These are phyloP conservation scores for Gallirallus australis DNA, from an alignment of 2,797 vertebrate species.

Conservation along the genomic window DNA sequence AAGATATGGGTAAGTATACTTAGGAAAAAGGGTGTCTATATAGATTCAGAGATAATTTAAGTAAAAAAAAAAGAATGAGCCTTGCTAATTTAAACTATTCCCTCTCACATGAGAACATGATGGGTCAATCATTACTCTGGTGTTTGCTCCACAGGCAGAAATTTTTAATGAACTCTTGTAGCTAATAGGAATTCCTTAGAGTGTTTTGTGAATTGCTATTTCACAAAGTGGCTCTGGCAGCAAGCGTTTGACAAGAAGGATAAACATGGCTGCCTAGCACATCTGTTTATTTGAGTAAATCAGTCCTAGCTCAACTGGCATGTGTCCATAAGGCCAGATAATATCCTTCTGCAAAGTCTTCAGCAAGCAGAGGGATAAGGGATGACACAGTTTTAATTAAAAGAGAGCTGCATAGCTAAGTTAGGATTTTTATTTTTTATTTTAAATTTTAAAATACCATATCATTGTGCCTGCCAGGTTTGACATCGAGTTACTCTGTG, in stretches of 20 bases:
- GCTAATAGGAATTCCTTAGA: constrained; percentile 66
- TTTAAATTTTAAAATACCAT: not conserved
- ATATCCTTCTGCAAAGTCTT: constrained; percentile 45
- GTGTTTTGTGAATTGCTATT: constrained; percentile 63
- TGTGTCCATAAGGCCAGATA: constrained; percentile 47
- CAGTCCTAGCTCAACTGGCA: constrained; percentile 58
- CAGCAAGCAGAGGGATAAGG: constrained; percentile 35
- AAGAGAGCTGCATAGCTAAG: not conserved
- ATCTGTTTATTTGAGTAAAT: constrained; percentile 59
- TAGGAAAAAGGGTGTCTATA: not conserved
- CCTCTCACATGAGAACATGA: constrained; percentile 40
- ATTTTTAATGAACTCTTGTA: constrained; percentile 68
- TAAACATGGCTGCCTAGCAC: constrained; percentile 67
- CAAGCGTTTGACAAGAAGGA: constrained; percentile 59
- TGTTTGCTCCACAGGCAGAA: constrained; percentile 56
- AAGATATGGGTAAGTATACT: not conserved
- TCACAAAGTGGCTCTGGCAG: constrained; percentile 65
- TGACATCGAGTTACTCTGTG: not conserved
- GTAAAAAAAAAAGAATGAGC: not conserved
- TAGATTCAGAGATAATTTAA: constrained; percentile 29
- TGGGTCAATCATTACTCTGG: constrained; percentile 63
- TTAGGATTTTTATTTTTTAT: not conserved
- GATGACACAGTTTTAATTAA: constrained; percentile 37
- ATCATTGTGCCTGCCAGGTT: not conserved
- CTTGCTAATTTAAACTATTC: constrained; percentile 52